Percentiles rank a stretch among this genome's conserved stretches.
phyloP scores from a whole-genome alignment of 2,797 vertebrate genomes.

The Chrysocyon brachyurus region DNA sequence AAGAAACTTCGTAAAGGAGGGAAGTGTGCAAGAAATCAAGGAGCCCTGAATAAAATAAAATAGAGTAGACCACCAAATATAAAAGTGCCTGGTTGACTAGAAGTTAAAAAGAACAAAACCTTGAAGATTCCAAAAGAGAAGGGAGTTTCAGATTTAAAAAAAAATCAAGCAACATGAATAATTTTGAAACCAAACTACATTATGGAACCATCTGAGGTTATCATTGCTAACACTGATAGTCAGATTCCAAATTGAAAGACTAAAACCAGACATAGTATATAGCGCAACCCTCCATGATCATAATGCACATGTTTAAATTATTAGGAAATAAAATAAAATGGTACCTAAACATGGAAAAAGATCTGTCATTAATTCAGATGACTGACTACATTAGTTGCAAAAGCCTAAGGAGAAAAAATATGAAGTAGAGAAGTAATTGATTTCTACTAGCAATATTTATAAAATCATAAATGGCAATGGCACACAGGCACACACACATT shows the following conservation, averaged over 20 bases:
- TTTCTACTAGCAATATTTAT: constrained; percentile 45
- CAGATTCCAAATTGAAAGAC: constrained; percentile 61
- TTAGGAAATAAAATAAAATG: constrained; percentile 64
- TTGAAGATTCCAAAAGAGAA: background rate
- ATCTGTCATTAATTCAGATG: constrained; percentile 75
- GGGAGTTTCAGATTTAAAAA: constrained; percentile 61
- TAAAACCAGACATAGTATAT: constrained; percentile 56
- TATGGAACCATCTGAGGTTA: constrained; percentile 60
- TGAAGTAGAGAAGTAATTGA: constrained; percentile 33
- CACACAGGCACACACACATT: background rate
- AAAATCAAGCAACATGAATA: constrained; percentile 59
- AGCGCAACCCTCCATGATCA: constrained; percentile 54
- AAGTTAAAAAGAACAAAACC: constrained; percentile 8
- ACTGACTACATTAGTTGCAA: constrained; percentile 61
- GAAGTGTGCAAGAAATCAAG: background rate
- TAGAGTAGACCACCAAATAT: background rate
- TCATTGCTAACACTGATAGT: constrained; percentile 64
- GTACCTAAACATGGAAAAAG: constrained; percentile 70
- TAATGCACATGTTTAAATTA: constrained; percentile 68
- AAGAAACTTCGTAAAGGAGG: background rate
- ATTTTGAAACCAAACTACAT: constrained; percentile 73
- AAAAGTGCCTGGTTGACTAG: background rate
- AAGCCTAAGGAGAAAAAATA: constrained; percentile 36
- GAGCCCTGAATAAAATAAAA: background rate
- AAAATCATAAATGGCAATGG: constrained; percentile 69